Evolutionary conservation across 2,113 vertebrate species (phyloP), one percentile per base, ranked within the genome.

Genomic region (Podocnemis expansa): DNA sequence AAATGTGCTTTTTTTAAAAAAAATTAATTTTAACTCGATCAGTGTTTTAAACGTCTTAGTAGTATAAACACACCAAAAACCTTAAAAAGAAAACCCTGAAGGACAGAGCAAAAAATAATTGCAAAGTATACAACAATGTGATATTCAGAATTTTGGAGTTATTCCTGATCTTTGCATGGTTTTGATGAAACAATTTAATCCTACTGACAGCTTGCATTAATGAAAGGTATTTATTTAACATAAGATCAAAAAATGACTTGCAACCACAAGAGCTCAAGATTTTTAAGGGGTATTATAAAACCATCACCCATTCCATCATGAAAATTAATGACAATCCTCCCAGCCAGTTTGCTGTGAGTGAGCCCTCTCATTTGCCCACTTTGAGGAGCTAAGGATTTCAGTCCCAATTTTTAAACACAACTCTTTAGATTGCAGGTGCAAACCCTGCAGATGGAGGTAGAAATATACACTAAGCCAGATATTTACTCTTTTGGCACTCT

Each of bases 31-130:
- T 93, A 89, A 95, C 84, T 94, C 84, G 45, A 60, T 55, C 0
- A 1, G 80, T 93, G 70, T 95, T 96, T 93, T 94, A 95, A 96
- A 92, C 31, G 89, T n/a, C n/a, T 89, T 93, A 95, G 75, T 38
- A 4, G 70, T 84, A 92, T 95, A 91, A 96, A 87, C 87, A 95
- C 51, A 78, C 55, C 52, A 92, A 22, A 0, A 14, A 86, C 85
- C 89, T 95, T 29, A 43, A 95, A 95, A 95, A 96, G 91, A 70
- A 70, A 38, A 70, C 19, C 89, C 19, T n/a, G 56, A 88, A 87
- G 17, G 2, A 70, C 41, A 9, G 56, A 60, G 47, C 9, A 41
- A 52, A 55, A 31, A 38, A 45, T 70, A 47, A 31, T 1, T 83
- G 0, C 52, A 89, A 93, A 96, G 89, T 45, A 88, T 55, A 93